phyloP scores from a whole-genome alignment of 2,797 vertebrate species.

The Coreius guichenoti region DNA sequence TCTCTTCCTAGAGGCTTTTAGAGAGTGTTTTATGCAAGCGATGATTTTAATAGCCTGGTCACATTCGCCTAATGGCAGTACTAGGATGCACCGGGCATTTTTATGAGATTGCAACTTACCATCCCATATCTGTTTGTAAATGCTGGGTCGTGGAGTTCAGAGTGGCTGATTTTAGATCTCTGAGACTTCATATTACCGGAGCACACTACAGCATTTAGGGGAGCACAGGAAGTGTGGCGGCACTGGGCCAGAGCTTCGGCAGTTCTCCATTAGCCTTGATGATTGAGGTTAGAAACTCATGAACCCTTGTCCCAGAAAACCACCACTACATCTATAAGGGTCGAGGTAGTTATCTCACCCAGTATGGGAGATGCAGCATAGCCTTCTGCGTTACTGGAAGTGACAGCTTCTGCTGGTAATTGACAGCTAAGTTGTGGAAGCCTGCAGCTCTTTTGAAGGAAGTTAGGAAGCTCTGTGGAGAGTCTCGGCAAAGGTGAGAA shows the following conservation, averaged over 20 bases:
- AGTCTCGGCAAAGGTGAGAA: not conserved
- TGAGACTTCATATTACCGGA: not conserved
- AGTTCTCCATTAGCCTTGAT: conserved; percentile 44
- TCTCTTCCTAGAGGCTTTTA: conserved; percentile 2
- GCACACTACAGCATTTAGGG: conserved; percentile 25
- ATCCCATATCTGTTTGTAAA: conserved; percentile 16
- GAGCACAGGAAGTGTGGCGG: conserved; percentile 14
- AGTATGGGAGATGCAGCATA: conserved; percentile 13
- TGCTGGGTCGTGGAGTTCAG: not conserved
- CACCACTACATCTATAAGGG: conserved; percentile 27
- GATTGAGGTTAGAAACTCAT: conserved; percentile 48
- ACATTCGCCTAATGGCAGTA: conserved; percentile 10
- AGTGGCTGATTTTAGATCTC: conserved; percentile 5
- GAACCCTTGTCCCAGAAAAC: conserved; percentile 37
- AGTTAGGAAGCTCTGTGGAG: conserved; percentile 8
- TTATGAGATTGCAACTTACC: conserved; percentile 21
- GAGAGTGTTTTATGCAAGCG: conserved; percentile 20
- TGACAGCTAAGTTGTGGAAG: conserved; percentile 45
- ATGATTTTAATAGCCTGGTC: conserved; percentile 18
- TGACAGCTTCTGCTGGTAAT: conserved; percentile 32
- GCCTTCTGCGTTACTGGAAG: conserved; percentile 23
- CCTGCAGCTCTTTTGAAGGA: conserved; percentile 40
- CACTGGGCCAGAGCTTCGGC: conserved; percentile 20
- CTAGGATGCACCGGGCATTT: not conserved
- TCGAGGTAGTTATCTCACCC: conserved; percentile 25